Evolutionary conservation across 2,797 vertebrate genomes (phyloP).

Genomic region (Brachymystax lenok): DNA sequence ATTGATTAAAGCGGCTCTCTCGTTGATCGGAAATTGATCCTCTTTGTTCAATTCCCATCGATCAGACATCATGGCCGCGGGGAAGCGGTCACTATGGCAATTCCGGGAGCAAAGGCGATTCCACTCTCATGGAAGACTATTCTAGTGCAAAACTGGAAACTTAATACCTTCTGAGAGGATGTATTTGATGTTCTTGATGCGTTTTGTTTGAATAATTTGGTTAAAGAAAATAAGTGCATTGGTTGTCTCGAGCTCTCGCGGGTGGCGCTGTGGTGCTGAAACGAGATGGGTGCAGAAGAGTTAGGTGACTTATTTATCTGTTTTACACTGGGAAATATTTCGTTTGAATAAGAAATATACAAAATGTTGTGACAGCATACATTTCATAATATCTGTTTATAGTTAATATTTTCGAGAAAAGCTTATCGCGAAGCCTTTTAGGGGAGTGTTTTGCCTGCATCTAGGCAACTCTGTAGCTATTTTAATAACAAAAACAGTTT

Average conservation of each 20-base stretch:
- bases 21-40: constrained; percentile 86
- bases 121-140: neutral
- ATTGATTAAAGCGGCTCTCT: constrained; percentile 80
- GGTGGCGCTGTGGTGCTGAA: constrained; percentile 61
- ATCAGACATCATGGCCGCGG: constrained; percentile 83
- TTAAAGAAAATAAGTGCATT: constrained; percentile 46
- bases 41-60: constrained; percentile 90
- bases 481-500: neutral
- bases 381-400: neutral
- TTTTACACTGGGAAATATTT: constrained; percentile 2
- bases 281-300: constrained; percentile 30
- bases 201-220: constrained; percentile 59
- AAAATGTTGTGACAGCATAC: neutral
- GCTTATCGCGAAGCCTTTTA: neutral
- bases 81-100: constrained; percentile 62
- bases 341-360: neutral
- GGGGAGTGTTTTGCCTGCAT: neutral
- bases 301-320: constrained; percentile 17
- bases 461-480: neutral
- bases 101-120: constrained; percentile 20
- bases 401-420: neutral
- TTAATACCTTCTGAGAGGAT: constrained; percentile 28
- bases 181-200: constrained; percentile 37
- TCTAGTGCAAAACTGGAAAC: constrained; percentile 19
- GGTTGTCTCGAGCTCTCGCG: constrained; percentile 50